Conservation (phyloP, 2,113 vertebrate species). For the Jaculus jaculus region DNA sequence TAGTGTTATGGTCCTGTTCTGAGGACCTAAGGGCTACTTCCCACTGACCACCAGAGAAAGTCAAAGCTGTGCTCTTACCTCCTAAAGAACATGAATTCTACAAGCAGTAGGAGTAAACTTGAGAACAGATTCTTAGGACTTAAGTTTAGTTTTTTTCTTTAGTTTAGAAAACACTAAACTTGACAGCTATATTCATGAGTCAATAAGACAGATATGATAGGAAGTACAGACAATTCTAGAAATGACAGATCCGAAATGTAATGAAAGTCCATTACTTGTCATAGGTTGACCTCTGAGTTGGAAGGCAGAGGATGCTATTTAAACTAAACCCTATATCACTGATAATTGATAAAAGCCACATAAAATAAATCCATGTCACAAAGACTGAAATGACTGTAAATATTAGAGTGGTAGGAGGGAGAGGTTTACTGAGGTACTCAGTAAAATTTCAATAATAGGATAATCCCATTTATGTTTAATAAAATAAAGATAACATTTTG, state of each 20-base stretch:
- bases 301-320: background rate
- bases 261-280: background rate
- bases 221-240: background rate
- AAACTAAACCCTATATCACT: background rate
- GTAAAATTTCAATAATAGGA: background rate
- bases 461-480: slow-evolving; percentile 20
- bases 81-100: background rate
- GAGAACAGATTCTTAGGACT: background rate
- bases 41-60: background rate
- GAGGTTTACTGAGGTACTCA: background rate
- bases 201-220: background rate
- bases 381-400: background rate
- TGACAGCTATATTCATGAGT: background rate
- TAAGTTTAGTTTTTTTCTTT: background rate
- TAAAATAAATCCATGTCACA: background rate
- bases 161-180: background rate
- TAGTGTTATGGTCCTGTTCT: background rate
- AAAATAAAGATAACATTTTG: background rate
- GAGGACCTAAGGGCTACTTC: background rate
- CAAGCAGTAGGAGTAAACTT: background rate
- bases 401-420: background rate
- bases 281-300: background rate
- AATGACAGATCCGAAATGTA: background rate
- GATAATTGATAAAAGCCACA: background rate
- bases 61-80: background rate